Percentiles rank a stretch among this genome's conserved stretches.
Conservation (phyloP, 2,797 vertebrate genomes). For the Arnoldichthys spilopterus region DNA sequence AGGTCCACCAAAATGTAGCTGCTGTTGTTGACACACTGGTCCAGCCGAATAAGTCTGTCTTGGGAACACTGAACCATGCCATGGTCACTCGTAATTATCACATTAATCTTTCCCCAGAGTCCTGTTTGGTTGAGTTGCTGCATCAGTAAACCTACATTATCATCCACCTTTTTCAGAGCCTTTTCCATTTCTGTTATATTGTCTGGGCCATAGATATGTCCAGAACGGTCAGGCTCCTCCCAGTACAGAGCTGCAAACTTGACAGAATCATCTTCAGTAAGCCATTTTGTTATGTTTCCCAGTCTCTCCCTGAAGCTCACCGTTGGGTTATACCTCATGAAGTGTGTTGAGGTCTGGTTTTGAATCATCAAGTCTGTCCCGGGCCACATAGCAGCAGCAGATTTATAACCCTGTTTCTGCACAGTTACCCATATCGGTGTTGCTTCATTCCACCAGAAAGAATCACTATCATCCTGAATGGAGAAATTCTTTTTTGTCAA, state of each 20-base stretch:
- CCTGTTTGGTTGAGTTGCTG: slow-evolving; percentile 76
- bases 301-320: slow-evolving; percentile 83
- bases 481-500: slow-evolving; percentile 78
- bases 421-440: slow-evolving; percentile 92
- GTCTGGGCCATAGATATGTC: slow-evolving; percentile 88
- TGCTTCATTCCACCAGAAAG: slow-evolving; percentile 91
- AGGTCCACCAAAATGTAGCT: slow-evolving; percentile 84
- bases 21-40: slow-evolving; percentile 76
- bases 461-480: slow-evolving; percentile 70
- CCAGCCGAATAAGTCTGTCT: slow-evolving; percentile 83
- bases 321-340: slow-evolving; percentile 74
- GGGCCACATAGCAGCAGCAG: slow-evolving; percentile 94
- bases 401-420: slow-evolving; percentile 80
- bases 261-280: slow-evolving; percentile 77
- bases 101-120: slow-evolving; percentile 89
- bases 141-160: slow-evolving; percentile 82
- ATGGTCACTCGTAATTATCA: slow-evolving; percentile 94
- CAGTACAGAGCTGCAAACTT: slow-evolving; percentile 90
- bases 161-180: slow-evolving; percentile 84
- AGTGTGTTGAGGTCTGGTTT: slow-evolving; percentile 78
- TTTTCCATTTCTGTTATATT: slow-evolving; percentile 79
- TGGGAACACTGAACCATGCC: slow-evolving; percentile 92
- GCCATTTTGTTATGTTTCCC: slow-evolving; percentile 79
- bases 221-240: slow-evolving; percentile 90
- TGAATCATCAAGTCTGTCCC: slow-evolving; percentile 84